These are phyloP conservation scores for Drosophila littoralis DNA, from an alignment of 1,140 invertebrate genomes.

Conservation along the genomic window DNA sequence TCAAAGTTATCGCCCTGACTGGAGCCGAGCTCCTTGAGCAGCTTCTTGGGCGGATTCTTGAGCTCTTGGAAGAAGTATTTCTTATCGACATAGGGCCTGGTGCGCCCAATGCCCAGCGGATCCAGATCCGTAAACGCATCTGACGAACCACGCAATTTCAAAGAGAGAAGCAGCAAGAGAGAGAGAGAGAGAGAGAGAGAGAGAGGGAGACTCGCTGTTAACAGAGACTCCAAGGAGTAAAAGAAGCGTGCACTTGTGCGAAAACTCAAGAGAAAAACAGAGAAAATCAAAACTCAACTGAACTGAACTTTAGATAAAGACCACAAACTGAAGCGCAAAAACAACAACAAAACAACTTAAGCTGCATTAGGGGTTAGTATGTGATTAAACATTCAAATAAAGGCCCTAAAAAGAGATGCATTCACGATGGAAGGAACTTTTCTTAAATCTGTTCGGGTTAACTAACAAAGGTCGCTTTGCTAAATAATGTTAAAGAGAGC, in stretches of 20 bases:
- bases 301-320: conserved; percentile 2
- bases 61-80: conserved; percentile 97
- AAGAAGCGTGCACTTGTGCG: conserved; percentile 1
- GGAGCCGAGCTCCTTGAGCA: conserved; percentile 90
- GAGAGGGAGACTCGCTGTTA: conserved; percentile 21
- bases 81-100: conserved; percentile 96
- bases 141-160: conserved; percentile 72
- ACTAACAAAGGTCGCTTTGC: too few relatives aligned
- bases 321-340: conserved; percentile 10
- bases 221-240: background rate
- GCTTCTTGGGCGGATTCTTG: conserved; percentile 96
- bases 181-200: conserved; percentile 6
- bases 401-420: background rate
- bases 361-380: conserved; percentile 18
- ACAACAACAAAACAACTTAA: conserved; percentile 39
- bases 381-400: background rate
- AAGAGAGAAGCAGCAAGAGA: conserved; percentile 13
- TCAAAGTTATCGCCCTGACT: conserved; percentile 63
- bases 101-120: conserved; percentile 94
- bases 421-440: too few relatives aligned
- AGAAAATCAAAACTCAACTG: conserved; percentile 11
- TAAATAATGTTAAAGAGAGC: too few relatives aligned
- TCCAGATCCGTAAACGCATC: conserved; percentile 97
- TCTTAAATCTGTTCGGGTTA: too few relatives aligned
- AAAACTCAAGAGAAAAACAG: conserved; percentile 9